Conservation (phyloP, 1,140 invertebrate species). For the Macrobrachium rosenbergii region DNA sequence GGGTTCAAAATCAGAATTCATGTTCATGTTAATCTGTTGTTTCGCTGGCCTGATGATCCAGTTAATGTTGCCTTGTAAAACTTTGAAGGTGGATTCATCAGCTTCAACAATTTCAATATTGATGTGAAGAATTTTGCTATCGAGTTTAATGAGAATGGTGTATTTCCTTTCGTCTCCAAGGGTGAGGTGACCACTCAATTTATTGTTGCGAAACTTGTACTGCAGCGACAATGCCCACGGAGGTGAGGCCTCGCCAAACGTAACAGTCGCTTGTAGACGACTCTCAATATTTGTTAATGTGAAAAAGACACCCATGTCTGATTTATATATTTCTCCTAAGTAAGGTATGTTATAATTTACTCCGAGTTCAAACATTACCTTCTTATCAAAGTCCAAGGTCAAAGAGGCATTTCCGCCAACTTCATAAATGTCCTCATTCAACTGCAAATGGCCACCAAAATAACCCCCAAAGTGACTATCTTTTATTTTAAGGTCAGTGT, state of each 20-base stretch:
- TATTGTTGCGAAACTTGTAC: neutral
- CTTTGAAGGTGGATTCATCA: constrained; percentile 16
- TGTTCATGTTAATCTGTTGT: constrained; percentile 24
- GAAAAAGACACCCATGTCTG: too few species aligned
- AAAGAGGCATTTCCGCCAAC: constrained; percentile 3
- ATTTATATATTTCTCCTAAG: too few species aligned
- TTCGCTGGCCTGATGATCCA: constrained; percentile 26
- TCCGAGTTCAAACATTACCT: constrained; percentile 1
- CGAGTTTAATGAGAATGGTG: neutral
- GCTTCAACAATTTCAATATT: constrained; percentile 13
- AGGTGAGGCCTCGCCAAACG: neutral
- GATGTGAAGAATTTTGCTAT: neutral
- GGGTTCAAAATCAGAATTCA: constrained; percentile 38
- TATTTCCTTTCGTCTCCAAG: constrained; percentile 42
- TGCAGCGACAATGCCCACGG: constrained; percentile 5
- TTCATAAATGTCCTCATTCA: constrained; percentile 29
- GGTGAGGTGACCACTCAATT: constrained; percentile 14
- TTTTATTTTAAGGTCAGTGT: constrained; percentile 11
- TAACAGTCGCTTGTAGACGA: neutral
- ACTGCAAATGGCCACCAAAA: neutral
- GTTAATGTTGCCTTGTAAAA: constrained; percentile 19
- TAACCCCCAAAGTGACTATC: neutral
- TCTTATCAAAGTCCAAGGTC: neutral
- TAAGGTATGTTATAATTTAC: too few species aligned
- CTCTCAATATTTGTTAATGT: too few species aligned